Evolutionary conservation across 2,113 vertebrate species (phyloP).

Genomic region (Tringa solitaria): DNA sequence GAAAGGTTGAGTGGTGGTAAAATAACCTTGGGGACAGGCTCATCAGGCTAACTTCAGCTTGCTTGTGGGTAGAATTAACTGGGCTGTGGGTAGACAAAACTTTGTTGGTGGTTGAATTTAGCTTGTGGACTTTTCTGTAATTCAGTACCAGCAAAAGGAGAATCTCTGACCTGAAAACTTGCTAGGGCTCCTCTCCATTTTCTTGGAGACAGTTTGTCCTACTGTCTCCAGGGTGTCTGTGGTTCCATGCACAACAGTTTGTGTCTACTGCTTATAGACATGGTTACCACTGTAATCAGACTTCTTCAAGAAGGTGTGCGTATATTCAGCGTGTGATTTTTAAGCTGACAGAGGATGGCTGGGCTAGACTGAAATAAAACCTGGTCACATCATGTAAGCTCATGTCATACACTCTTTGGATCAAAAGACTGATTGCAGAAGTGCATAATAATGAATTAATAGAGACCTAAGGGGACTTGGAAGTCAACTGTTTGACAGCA

Average conservation of each 20-base stretch:
- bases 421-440: neutral
- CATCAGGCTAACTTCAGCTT: neutral
- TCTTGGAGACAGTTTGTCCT: neutral
- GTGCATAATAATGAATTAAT: neutral
- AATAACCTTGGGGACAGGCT: neutral
- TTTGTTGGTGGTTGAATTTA: accelerated
- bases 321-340: neutral
- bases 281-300: neutral
- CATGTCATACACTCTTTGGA: neutral
- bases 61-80: neutral
- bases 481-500: conserved; percentile 20
- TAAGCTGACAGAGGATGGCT: neutral
- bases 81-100: neutral
- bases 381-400: neutral
- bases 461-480: neutral
- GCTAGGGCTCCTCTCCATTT: neutral
- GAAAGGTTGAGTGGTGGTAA: neutral
- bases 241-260: neutral
- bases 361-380: neutral
- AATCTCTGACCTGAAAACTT: neutral
- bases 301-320: neutral
- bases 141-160: neutral
- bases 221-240: neutral
- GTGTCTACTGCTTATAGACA: accelerated
- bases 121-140: neutral